Evolutionary conservation across 2,888 invertebrate genomes (phyloP), one percentile per base, ranked within the genome.

Genomic region (Asteroscopus sphinx): DNA sequence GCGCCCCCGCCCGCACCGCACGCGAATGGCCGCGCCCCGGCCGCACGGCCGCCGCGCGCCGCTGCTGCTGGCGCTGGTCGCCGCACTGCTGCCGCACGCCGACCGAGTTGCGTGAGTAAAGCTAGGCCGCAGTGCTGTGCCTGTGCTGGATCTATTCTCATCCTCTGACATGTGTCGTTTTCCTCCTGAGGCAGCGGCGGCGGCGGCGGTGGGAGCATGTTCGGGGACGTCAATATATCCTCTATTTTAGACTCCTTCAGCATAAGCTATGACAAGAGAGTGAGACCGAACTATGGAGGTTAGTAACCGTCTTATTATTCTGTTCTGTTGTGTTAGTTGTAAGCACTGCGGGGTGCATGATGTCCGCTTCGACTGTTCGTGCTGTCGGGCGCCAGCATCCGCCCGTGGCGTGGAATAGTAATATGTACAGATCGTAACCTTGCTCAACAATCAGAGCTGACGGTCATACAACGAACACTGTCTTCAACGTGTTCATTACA

Each of bases 231-330:
- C 88, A 98, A 98, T 95, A 97, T 98, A 95, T 97, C 98, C 87
- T 97, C 97, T 90, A 98, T 98, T 89, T 95, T 98, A 94, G 97
- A 98, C 95, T 97, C 97, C 87, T 97, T 98, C 95, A 98, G 98
- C 94, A 96, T 97, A 94, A 98, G 97, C 94, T 98, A 98, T 95
- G 98, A 99, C 96, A 99, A 98, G 96, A 97, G 98, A 96, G 97
- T 99, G 96, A 97, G 98, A 95, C 98, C 98, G 91, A 98, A 98
- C 95, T 98, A 98, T 95, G 98, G 98, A 97, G 98, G 98, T 98
- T 69, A 83, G 87, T 82, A 59, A 21, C 32, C 9, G 36, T 30
- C 30, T 4, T 39, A 33, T 35, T 16, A 33, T 35, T 16, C 21
- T 13, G 21, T 28, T 21, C 7, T 2, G 7, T 5, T 30, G 25